Conservation (phyloP, 2,888 invertebrate species). For the Galeopsomyia nigrocyanea region DNA sequence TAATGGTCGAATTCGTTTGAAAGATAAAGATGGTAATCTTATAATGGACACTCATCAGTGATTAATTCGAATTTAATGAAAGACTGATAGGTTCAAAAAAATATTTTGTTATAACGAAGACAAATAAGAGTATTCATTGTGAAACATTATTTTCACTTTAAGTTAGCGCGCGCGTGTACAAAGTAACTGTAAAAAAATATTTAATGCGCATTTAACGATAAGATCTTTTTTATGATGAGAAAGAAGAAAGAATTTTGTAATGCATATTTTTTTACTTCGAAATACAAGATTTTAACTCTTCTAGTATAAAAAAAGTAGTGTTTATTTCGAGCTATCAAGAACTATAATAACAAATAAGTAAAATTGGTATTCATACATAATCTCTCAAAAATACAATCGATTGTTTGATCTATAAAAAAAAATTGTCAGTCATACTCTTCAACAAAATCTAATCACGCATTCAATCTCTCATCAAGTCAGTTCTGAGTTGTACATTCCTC, state of each 20-base stretch:
- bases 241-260: constrained; percentile 22
- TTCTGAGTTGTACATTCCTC: constrained; percentile 48
- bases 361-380: too few species aligned
- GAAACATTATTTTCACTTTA: constrained; percentile 21
- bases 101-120: constrained; percentile 18
- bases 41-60: constrained; percentile 77
- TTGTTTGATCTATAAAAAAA: too few species aligned
- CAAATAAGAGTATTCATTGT: constrained; percentile 25
- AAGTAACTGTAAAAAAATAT: constrained; percentile 30
- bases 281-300: too few species aligned
- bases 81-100: constrained; percentile 35
- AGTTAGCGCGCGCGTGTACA: constrained; percentile 3
- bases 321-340: too few species aligned
- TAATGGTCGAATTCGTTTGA: constrained; percentile 87
- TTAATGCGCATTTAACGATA: constrained; percentile 12
- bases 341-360: too few species aligned
- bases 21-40: constrained; percentile 87
- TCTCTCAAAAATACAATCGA: too few species aligned
- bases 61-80: constrained; percentile 26
- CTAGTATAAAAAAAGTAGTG: too few species aligned
- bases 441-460: too few species aligned
- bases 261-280: too few species aligned
- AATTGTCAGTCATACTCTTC: too few species aligned
- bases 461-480: too few species aligned
- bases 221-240: not conserved